Base-by-base conservation (phyloP, 2,113 vertebrate species). In the Paramormyrops kingsleyae region DNA sequence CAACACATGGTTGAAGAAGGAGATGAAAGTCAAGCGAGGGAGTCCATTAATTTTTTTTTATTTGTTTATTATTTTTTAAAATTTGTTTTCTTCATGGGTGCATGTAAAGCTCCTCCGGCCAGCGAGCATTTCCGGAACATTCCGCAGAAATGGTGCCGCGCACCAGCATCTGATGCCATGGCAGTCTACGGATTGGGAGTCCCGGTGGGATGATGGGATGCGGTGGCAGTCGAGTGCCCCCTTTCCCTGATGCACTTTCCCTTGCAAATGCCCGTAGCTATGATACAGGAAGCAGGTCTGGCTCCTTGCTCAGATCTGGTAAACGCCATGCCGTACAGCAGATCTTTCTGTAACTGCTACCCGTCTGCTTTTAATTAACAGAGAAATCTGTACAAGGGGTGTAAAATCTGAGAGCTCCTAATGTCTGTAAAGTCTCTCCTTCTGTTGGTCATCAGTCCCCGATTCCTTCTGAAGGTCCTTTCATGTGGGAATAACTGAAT, bases 21-120 rank as follows among this genome's bases (percentile, higher is more conserved):
- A 44, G 88, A 89, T 89, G 88, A 46, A 89, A 84, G 77, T 89
- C 74, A 44, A 89, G 77, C 35, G 53, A 46, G 50, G 35, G 77
- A 77, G 49, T 52, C 24, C 83, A 39, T 83, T n/a, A 13, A 19
- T 84, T 59, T 85, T 39, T 85, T 39, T 46, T 52, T 31, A 7
- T n/a, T 35, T 7, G 1, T 6, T 44, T 83, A 44, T n/a, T 80
- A 27, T 66, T n/a, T 27, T 59, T 24, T 19, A 2, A 0, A n/a
- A 12, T 27, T 70, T 70, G 62, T 70, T 5, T 13, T 17, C 86
- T 53, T 87, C 21, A 56, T 19, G 49, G 86, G 8, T 15, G 17
- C 13, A 44, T n/a, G 39, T 46, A 52, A 46, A 86, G 47, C 13
- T 87, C 85, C 15, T n/a, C 27, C 62, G 13, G 62, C 12, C n/a